A percentile compares a stretch with the other conserved stretches of the same genome.
Evolutionary conservation across 2,113 vertebrate species (phyloP).

Genomic region (Aegithalos caudatus): DNA sequence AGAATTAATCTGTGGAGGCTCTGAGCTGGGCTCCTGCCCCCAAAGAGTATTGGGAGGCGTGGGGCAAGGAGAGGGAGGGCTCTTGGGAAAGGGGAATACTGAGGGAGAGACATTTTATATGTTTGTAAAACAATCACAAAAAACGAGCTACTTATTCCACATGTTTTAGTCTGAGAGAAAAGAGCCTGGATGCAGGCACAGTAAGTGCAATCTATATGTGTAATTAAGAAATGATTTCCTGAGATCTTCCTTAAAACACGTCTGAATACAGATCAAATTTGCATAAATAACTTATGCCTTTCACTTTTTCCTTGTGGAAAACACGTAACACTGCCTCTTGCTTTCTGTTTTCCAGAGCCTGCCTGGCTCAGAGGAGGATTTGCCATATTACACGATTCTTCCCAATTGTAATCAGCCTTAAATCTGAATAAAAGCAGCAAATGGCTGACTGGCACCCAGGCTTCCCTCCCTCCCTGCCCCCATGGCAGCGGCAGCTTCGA

Average conservation of each 20-base stretch:
- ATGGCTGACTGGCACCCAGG: conserved; percentile 15
- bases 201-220: conserved; percentile 57
- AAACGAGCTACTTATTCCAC: neutral
- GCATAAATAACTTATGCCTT: conserved; percentile 69
- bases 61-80: neutral
- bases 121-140: conserved; percentile 16
- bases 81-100: neutral
- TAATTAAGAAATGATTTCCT: conserved; percentile 76
- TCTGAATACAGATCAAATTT: conserved; percentile 73
- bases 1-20: conserved; percentile 48
- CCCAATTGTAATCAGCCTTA: conserved; percentile 56
- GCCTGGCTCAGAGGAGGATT: conserved; percentile 46
- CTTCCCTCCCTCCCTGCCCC: conserved; percentile 27
- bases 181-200: conserved; percentile 40
- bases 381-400: conserved; percentile 58
- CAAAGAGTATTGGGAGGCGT: neutral
- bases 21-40: neutral
- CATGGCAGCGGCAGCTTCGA: conserved; percentile 40
- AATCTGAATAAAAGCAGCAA: conserved; percentile 55
- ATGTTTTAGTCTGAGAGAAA: neutral
- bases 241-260: conserved; percentile 58
- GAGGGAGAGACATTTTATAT: neutral
- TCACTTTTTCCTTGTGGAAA: conserved; percentile 66
- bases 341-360: conserved; percentile 33
- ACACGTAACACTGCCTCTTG: neutral